phyloP scores from a whole-genome alignment of 2,888 invertebrate species.

The Caenorhabditis imperialis region DNA sequence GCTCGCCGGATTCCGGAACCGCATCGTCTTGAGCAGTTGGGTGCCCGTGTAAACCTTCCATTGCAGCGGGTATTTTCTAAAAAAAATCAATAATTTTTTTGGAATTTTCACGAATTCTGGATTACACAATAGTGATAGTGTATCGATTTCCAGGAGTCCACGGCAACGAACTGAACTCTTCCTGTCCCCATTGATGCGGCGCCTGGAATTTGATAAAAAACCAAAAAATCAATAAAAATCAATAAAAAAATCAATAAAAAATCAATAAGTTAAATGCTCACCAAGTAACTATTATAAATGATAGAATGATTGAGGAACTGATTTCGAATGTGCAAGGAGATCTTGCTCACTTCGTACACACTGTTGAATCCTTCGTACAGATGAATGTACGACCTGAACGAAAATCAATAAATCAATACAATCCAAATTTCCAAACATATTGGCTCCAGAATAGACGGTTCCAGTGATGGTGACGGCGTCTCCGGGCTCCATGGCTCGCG shows the following conservation, averaged over 20 bases:
- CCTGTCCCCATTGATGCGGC: slow-evolving; percentile 13
- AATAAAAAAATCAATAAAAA: neutral
- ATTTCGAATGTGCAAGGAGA: slow-evolving; percentile 20
- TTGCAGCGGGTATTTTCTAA: no score
- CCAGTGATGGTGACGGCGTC: slow-evolving; percentile 26
- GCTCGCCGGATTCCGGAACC: no score
- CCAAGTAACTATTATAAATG: slow-evolving; percentile 29
- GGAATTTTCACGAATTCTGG: no score
- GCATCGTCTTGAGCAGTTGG: no score
- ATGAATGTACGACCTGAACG: slow-evolving; percentile 26
- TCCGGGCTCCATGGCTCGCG: slow-evolving; percentile 24
- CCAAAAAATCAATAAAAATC: neutral
- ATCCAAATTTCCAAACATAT: slow-evolving; percentile 17
- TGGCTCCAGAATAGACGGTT: slow-evolving; percentile 4
- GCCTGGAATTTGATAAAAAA: slow-evolving; percentile 3
- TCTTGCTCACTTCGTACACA: slow-evolving; percentile 3
- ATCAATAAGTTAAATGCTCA: neutral
- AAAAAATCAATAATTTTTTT: no score
- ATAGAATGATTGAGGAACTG: slow-evolving; percentile 11
- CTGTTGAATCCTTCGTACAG: slow-evolving; percentile 20
- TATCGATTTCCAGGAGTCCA: neutral
- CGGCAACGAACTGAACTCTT: slow-evolving; percentile 13
- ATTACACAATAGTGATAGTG: slow-evolving; percentile 22
- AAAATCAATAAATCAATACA: neutral
- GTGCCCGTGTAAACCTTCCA: no score